Evolutionary conservation across 2,113 vertebrate species (phyloP), one percentile per base, ranked within the genome.

Genomic region (Cyrtonyx montezumae): DNA sequence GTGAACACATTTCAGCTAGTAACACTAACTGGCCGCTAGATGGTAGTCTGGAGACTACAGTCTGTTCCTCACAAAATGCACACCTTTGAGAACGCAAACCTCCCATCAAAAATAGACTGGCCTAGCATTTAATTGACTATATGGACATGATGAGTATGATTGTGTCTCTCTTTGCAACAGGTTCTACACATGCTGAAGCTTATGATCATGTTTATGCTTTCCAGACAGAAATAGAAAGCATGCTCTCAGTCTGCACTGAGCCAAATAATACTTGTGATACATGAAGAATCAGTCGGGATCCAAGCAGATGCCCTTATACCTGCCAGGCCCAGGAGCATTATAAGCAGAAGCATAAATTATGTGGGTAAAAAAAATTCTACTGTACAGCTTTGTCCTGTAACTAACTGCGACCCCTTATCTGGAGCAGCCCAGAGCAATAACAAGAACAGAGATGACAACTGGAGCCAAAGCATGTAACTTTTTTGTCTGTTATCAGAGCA

Each of bases 1-100:
- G 11, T 0, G 4, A 58, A 36, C 3, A 9, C 0, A 0, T 51
- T 76, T 55, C 51, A 19, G 32, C n/a, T 4, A 73, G 9, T 18
- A 55, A 79, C 36, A 36, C 74, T 66, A 53, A 36, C 4, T 53
- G 79, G 76, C 94, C 92, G 90, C 94, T 66, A 95, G 95, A 87
- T 94, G 94, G 91, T 75, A 67, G 69, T 74, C 69, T 3, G 0
- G n/a, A 76, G 49, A 61, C 20, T 1, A 30, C 34, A n/a, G 21
- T 4, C 28, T 28, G 36, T 14, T 81, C 23, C 21, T 17, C 55
- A 17, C 13, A 4, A 36, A 43, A 51, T 28, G 32, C 13, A 21
- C 14, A 30, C 22, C 21, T 43, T 22, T n/a, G 25, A 34, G 63
- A 88, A 61, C 42, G 3, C 3, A 14, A 43, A 56, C 22, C 11